Evolutionary conservation across 2,888 invertebrate species (phyloP), one percentile per base, ranked within the genome.

Genomic region (Sipha maydis): DNA sequence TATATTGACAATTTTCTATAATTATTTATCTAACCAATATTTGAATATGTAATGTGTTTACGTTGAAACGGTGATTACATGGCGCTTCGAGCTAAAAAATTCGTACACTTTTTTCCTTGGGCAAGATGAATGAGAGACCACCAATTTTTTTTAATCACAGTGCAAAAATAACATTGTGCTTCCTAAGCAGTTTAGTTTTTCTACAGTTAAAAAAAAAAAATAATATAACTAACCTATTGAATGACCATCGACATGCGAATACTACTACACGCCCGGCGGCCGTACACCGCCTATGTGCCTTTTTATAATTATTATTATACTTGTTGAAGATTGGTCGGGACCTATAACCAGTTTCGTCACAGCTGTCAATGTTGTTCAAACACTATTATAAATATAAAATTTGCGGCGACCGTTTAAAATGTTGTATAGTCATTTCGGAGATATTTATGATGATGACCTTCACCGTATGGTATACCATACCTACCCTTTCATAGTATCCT

Each of bases 291-390:
- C 73, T 73, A 73, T 56, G 75, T 73, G 31, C 56, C 34, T 79
- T 86, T 79, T 79, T 86, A 73, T 79, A 79, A 79, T 86, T 85
- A 85, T 85, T 85, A 69, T 85, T 79, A 41, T 79, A 56, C 71
- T 78, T 34, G 69, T 79, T 41, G 80, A 61, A 86, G 73, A 88
- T 88, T 79, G 80, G 61, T 73, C 75, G 11, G 56, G 67, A 80
- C 80, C 31, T 25, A 88, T 80, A 88, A 88, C 86, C 86, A 80
- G 86, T 88, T 88, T 75, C 61, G 86, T 88, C 86, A 88, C 86
- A 75, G 86, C 86, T 82, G 86, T 86, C 86, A 79, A 79, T 85
- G 85, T 80, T 88, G 75, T 88, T 80, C 86, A 80, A 88, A 88
- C 86, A 80, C 25, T 80, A 80, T 79, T 86, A 79, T 86, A 79